Base-by-base conservation (phyloP, 2,888 invertebrate genomes). In the Melolontha melolontha region DNA sequence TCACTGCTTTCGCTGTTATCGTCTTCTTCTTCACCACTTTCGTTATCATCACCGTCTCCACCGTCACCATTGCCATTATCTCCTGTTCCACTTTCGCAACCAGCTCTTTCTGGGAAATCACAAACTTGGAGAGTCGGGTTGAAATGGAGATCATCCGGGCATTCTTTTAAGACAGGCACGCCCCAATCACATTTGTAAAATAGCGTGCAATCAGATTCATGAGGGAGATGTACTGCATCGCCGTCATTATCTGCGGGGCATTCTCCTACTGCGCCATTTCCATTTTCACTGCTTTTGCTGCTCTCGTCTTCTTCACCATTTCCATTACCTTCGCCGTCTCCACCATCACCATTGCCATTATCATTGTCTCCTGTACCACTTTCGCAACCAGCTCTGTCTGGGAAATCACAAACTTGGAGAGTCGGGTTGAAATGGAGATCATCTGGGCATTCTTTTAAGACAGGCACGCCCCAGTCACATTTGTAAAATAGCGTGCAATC, bases 371-470 rank as follows among this genome's bases (percentile, higher is more conserved):
- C 41, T 40, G 42, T 27, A 7, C 39, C 52, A 12, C 54, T 57
- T 16, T 14, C 51, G 34, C 74, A 74, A 2, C 68, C 68, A 1
- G 72, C 73, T 22, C 67, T 22, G 16, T 44, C 39, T 0, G 75
- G 75, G 68, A 67, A 75, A 62, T 75, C 74, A 66, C 75, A 75
- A n/a, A 72, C 69, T 7, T 71, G 29, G 8, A 64, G 10, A 5
- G 10, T 44, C 10, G 70, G 62, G 47, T 74, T 74, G 59, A 75
- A 75, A 55, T 75, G 71, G 7, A 74, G 59, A 22, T 69, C 72
- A 14, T 16, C 16, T 16, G 74, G 71, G 42, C 75, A 75, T 10
- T 70, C 51, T 55, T 65, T 41, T 7, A 67, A 47, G 8, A 72
- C 39, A 44, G 67, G 67, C 0, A 57, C 27, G 34, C 71, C 71